phyloP scores from a whole-genome alignment of 92 coral and sea anemone genomes.

The Phenganax subtilis region DNA sequence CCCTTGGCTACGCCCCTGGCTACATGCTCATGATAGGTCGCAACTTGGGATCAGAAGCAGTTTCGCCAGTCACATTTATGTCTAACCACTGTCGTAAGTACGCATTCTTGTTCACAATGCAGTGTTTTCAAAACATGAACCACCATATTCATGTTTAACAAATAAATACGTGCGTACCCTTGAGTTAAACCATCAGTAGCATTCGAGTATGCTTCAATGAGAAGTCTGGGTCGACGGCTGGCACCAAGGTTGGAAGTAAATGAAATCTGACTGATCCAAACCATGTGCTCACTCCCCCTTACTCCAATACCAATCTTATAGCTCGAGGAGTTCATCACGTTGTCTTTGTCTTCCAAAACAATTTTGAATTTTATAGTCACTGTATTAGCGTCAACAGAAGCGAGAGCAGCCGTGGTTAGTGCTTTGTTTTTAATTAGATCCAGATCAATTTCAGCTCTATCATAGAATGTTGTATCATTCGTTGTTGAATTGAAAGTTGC shows the following conservation, averaged over 20 bases:
- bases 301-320: conserved; percentile 95
- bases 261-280: conserved; percentile 89
- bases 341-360: conserved; percentile 71
- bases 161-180: conserved; percentile 2
- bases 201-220: conserved; percentile 52
- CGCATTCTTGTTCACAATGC: too few relatives aligned
- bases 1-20: too few relatives aligned
- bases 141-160: background rate
- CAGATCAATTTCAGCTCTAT: conserved; percentile 70
- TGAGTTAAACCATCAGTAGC: conserved; percentile 33
- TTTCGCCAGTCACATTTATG: too few relatives aligned
- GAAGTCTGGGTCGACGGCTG: conserved; percentile 66
- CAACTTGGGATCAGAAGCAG: too few relatives aligned
- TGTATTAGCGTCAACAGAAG: conserved; percentile 51
- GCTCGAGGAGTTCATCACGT: conserved; percentile 67
- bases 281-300: conserved; percentile 80
- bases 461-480: conserved; percentile 24
- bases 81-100: too few relatives aligned
- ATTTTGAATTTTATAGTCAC: conserved; percentile 62
- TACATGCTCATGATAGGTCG: too few relatives aligned
- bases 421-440: conserved; percentile 52
- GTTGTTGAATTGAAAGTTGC: conserved; percentile 46
- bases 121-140: background rate
- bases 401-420: conserved; percentile 28
- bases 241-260: conserved; percentile 59